Evolutionary conservation across 2,888 invertebrate species (phyloP), one percentile per base, ranked within the genome.

Genomic region (Diadegma fenestrale): DNA sequence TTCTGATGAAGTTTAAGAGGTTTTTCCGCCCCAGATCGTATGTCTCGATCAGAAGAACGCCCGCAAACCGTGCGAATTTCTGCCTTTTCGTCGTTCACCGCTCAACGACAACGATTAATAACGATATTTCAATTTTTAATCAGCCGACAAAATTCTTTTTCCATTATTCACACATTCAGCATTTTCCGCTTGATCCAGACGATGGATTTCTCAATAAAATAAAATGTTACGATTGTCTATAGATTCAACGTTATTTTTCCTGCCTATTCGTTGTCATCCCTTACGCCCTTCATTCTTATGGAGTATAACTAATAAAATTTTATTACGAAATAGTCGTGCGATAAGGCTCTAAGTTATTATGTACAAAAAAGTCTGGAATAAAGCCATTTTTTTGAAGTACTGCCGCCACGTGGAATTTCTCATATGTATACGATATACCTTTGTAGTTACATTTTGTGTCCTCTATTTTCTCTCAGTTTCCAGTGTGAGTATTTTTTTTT

Each of bases 1-100:
- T 64, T 66, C 76, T 80, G 75, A 72, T 86, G 75, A 84, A 82
- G 86, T 88, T 88, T 81, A 72, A 87, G 78, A 83, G 80, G 79
- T 88, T 90, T 84, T 68, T 84, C 58, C 30, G 14, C n/a, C 48
- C 82, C 14, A 63, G 58, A 80, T 45, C 48, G 19, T 61, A 58
- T 14, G 41, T 45, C 54, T 12, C 26, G 80, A 51, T 69, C 43
- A 58, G 26, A 54, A n/a, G 26, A 72, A 30, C 71, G 30, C 1
- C 30, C n/a, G 14, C 17, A 17, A 30, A 17, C 30, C 48, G 33
- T 17, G 26, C 71, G 51, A 17, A 10, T 10, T 71, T 37, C 12
- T 22, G n/a, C 10, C 14, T 48, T 51, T 19, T 30, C n/a, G 1
- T 1, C 12, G 45, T 17, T 68, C n/a, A 30, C 33, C n/a, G 63